Evolutionary conservation across 2,797 vertebrate species (phyloP).

Genomic region (Thripadectes ignobilis): DNA sequence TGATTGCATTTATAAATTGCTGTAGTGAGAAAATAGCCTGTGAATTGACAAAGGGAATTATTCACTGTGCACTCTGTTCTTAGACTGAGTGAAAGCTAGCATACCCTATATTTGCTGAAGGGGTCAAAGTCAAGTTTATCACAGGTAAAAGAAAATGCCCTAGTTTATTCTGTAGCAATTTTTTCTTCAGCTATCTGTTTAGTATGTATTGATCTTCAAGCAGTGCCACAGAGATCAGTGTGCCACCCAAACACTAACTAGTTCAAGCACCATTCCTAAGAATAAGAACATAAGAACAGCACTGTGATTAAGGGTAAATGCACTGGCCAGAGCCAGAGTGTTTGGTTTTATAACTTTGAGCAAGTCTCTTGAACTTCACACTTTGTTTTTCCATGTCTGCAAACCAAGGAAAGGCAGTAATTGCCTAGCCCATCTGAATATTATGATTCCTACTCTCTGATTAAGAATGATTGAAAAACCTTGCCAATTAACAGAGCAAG

Average conservation of each 20-base stretch:
- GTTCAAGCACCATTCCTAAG: not conserved
- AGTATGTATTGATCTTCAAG: not conserved
- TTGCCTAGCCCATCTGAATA: not conserved
- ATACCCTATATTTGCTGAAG: not conserved
- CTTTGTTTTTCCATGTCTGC: not conserved
- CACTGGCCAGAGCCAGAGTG: not conserved
- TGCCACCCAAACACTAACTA: not conserved
- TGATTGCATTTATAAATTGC: not conserved
- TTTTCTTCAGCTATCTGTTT: not conserved
- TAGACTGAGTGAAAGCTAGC: not conserved
- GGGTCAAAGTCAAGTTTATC: not conserved
- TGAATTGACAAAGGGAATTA: not conserved
- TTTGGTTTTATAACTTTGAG: not conserved
- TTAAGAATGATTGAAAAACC: not conserved
- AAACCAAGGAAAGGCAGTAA: slow-evolving; percentile 10
- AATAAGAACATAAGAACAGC: not conserved
- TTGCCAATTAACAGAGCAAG: not conserved
- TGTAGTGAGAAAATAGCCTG: not conserved
- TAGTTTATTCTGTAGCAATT: not conserved
- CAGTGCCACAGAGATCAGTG: not conserved
- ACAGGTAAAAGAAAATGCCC: not conserved
- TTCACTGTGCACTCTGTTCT: not conserved
- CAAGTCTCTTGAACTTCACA: not conserved
- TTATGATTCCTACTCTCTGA: slow-evolving; percentile 6
- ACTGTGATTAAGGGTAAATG: not conserved